Evolutionary conservation across 2,113 vertebrate genomes (phyloP).

Genomic region (Marcusenius ussheri): DNA sequence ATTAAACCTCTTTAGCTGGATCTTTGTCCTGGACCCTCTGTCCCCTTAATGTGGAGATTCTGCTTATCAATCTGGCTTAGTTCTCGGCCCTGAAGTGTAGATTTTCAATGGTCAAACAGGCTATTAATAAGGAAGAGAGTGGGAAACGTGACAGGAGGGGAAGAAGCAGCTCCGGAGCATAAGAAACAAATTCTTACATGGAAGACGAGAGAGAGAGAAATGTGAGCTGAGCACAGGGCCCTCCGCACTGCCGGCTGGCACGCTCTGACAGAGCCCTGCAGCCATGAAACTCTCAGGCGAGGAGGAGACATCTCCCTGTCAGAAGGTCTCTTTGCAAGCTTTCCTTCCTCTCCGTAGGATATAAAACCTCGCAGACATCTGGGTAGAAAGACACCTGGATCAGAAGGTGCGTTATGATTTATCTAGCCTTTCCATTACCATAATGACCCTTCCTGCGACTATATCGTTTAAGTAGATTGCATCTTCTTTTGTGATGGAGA

Average conservation of each 20-base stretch:
- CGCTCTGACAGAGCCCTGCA: not conserved
- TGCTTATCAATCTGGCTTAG: not conserved
- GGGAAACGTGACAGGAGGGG: not conserved
- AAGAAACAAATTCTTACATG: not conserved
- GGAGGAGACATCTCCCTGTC: constrained; percentile 23
- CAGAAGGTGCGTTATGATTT: not conserved
- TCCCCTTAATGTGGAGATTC: not conserved
- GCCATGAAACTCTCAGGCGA: not conserved
- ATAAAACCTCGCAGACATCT: constrained; percentile 19
- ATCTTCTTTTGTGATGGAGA: not conserved
- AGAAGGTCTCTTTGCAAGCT: constrained; percentile 29
- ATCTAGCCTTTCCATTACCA: constrained; percentile 11
- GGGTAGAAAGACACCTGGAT: constrained; percentile 20
- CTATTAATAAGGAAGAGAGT: not conserved
- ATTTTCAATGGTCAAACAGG: not conserved
- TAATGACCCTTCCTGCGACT: not conserved
- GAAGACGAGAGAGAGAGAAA: not conserved
- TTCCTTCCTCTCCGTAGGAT: not conserved
- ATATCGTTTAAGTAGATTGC: not conserved
- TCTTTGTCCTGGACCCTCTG: not conserved
- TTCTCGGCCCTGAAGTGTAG: not conserved
- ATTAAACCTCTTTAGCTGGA: not conserved
- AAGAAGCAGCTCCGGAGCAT: not conserved
- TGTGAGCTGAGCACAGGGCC: no score
- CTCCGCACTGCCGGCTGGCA: not conserved